Conservation (phyloP, 2,113 vertebrate species). For the Chloroceryle aenea region DNA sequence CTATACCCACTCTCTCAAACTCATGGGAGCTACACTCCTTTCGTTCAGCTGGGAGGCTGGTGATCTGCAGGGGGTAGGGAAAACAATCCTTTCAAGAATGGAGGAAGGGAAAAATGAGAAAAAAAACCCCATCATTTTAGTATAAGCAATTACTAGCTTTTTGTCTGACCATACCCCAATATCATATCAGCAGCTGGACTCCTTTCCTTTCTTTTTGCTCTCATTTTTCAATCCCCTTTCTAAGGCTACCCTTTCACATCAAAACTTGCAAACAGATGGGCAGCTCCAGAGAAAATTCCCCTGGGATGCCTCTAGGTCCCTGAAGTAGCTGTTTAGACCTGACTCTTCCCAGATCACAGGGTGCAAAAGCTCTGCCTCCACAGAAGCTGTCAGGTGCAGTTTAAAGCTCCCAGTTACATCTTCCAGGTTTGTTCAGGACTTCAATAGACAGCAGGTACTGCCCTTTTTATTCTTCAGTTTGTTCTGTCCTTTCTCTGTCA, state of each 20-base stretch:
- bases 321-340: slow-evolving; percentile 57
- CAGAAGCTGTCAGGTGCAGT: background rate
- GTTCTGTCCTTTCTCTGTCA: background rate
- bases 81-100: background rate
- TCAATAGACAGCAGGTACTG: background rate
- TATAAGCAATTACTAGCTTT: background rate
- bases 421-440: background rate
- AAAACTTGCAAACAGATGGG: slow-evolving; percentile 67
- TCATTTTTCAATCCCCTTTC: slow-evolving; percentile 20
- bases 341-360: slow-evolving; percentile 39
- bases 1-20: background rate
- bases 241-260: background rate
- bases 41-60: background rate
- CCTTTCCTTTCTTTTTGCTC: slow-evolving; percentile 23
- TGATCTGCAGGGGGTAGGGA: background rate
- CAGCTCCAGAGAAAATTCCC: slow-evolving; percentile 9
- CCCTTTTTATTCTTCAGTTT: background rate
- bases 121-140: background rate
- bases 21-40: background rate
- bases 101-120: background rate
- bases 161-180: background rate
- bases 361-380: background rate
- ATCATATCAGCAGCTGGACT: slow-evolving; percentile 23
- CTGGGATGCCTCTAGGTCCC: slow-evolving; percentile 1
- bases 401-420: background rate